Evolutionary conservation across 2,113 vertebrate genomes (phyloP), one percentile per base, ranked within the genome.

Genomic region (Ellobius talpinus): DNA sequence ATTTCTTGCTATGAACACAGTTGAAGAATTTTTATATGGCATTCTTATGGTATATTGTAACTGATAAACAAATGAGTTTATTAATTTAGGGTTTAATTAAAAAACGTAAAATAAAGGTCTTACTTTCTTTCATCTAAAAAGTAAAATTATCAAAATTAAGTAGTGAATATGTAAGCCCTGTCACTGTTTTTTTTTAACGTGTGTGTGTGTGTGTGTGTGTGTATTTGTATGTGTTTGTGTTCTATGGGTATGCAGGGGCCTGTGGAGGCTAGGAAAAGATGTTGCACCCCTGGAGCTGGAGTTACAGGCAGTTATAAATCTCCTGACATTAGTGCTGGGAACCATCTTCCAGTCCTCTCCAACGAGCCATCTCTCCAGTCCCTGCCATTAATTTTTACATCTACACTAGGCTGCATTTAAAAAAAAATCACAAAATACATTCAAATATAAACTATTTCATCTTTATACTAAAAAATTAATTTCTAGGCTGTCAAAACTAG

Each of bases 391-490:
- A 77, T 85, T 74, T 74, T 90, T 81, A 36, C 17, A 96, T 78
- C 26, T 10, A 82, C 4, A 73, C 61, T 73, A 87, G 66, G 42
- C 36, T 74, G 1, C 26, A 95, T 7, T 78, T 17, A 5, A n/a
- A 81, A 58, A 36, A 45, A 96, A 92, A 95, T 94, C 58, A 50
- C 36, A 72, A 93, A 87, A 78, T 29, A 87, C 16, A 87, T 86
- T 81, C 39, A 91, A 91, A 96, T 66, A 47, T 47, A 92, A 97
- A 52, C 42, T 78, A 50, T 78, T 47, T 50, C 47, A 79, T 1
- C 52, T 90, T 94, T 91, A 96, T 85, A 96, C 39, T 45, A 95
- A 88, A 91, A 73, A 58, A 92, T 31, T 89, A 93, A 81, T 90
- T 96, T 55, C 85, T 79, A 81, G 36, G 79, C 73, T 87, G n/a